Conservation (phyloP, 2,888 invertebrate genomes). For the Theodoxus fluviatilis region DNA sequence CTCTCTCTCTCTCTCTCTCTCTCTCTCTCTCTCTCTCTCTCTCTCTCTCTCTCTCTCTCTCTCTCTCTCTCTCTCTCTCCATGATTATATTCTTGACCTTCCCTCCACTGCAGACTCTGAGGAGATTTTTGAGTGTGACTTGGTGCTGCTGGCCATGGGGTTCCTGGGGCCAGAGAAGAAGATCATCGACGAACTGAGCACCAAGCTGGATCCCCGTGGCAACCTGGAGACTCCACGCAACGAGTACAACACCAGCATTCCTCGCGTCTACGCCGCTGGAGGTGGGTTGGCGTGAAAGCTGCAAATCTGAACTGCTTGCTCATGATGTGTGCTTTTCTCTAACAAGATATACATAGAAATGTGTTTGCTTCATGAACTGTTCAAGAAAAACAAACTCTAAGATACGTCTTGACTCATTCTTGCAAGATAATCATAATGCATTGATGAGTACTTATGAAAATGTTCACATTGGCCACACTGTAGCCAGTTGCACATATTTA, state of each 20-base stretch:
- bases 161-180: slow-evolving; percentile 94
- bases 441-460: too few species aligned
- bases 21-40: not conserved
- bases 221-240: slow-evolving; percentile 83
- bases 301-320: not conserved
- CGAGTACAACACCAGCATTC: slow-evolving; percentile 80
- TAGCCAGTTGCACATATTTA: too few species aligned
- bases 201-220: slow-evolving; percentile 88
- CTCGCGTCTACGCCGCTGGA: slow-evolving; percentile 93
- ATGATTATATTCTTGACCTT: too few species aligned
- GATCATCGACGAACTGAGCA: slow-evolving; percentile 79
- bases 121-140: slow-evolving; percentile 81
- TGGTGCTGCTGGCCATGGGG: slow-evolving; percentile 97
- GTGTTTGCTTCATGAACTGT: too few species aligned
- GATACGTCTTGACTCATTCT: not conserved
- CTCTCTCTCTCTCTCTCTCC: not conserved
- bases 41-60: not conserved
- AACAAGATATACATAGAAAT: not conserved
- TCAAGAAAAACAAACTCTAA: not conserved
- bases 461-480: too few species aligned
- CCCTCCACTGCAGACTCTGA: slow-evolving; percentile 51
- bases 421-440: too few species aligned
- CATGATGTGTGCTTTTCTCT: not conserved
- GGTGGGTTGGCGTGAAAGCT: slow-evolving; percentile 68
- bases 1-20: not conserved